Base-by-base conservation (phyloP, 1,140 invertebrate species). In the Trypoxylus dichotomus region DNA sequence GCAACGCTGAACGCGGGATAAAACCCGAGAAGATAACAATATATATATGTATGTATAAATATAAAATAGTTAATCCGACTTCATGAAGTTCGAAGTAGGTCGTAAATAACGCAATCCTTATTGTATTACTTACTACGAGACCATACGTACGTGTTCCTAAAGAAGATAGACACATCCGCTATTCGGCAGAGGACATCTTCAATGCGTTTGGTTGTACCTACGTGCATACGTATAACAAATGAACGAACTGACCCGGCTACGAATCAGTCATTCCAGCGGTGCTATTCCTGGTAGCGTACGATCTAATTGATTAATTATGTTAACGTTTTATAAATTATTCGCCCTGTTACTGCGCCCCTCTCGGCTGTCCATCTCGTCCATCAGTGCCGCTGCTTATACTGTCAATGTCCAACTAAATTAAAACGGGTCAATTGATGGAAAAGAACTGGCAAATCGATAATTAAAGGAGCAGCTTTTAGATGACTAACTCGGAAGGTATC, bases 251-350 rank as follows among this genome's bases (percentile, higher is more conserved):
- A 43, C 42, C 42, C 42, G 42, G 42, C 42, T 11, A 54, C 47
- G 47, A 54, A 68, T 29, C 21, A 68, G 60, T 68, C 60, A 68
- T 68, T 68, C 27, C 5, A 7, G 24, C 21, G 60, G 27, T 27
- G 27, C 60, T 29, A 68, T 68, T 68, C 24, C 60, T 29, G 21
- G 13, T 15, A 68, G 27, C 60, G 60, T 68, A 68, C 25, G 27
- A 21, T 68, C 60, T 68, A 68, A 68, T 68, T 68, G 60, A 68
- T 68, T 68, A 68, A 68, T 68, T 68, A 68, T 27, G 60, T 68
- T 68, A 68, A 2, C 60, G 24, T 68, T 68, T 68, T 68, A 68
- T 68, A 68, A 68, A 68, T 68, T 68, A 68, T 68, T 68, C 60
- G 60, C 24, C 60, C 6, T 27, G 60, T 27, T 21, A 27, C 24